These are phyloP conservation scores for Caenorhabditis drosophilae DNA, from an alignment of 2,888 invertebrate genomes.

Conservation along the genomic window DNA sequence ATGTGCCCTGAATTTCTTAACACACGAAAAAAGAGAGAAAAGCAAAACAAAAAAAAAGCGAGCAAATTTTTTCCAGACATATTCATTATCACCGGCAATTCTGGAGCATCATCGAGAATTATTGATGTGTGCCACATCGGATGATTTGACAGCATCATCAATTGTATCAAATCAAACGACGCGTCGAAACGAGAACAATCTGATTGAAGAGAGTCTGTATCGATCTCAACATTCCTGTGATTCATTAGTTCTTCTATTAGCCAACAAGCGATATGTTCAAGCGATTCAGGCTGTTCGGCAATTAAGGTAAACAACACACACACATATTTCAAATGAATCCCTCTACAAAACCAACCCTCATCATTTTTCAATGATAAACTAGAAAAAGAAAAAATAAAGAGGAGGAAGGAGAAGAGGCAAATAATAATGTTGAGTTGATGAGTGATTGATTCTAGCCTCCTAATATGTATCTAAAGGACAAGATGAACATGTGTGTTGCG, in stretches of 20 bases:
- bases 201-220: background rate
- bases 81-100: constrained; percentile 67
- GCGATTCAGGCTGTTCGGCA: constrained; percentile 60
- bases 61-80: constrained; percentile 53
- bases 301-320: constrained; percentile 47
- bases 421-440: no score
- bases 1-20: no score
- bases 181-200: background rate
- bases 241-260: constrained; percentile 60
- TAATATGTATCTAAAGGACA: no score
- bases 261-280: constrained; percentile 64
- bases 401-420: no score
- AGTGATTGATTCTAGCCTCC: no score
- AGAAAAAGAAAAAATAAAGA: no score
- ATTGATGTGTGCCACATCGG: constrained; percentile 54
- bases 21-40: no score
- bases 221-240: constrained; percentile 51
- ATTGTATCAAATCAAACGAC: no score
- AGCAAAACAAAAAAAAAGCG: background rate
- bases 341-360: no score
- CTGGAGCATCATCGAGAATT: constrained; percentile 66
- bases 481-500: no score
- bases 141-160: constrained; percentile 22
- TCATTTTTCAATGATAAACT: no score
- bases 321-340: background rate